These are phyloP conservation scores for Drosophila gunungcola DNA, from an alignment of 1,140 invertebrate species.

Conservation along the genomic window DNA sequence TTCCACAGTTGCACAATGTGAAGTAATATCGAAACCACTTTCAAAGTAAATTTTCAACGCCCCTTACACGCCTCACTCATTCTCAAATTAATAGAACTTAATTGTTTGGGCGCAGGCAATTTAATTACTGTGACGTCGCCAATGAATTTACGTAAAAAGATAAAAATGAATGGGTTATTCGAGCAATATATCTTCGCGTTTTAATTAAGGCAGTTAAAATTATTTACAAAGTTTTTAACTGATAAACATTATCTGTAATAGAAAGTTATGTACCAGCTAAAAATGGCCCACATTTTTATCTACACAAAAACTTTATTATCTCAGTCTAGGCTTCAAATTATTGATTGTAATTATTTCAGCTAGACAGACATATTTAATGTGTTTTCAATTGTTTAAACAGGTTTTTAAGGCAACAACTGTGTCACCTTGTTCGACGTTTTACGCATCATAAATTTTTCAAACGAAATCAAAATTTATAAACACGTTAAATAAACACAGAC, in stretches of 20 bases:
- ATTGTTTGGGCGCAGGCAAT: conserved; percentile 16
- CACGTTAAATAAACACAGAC: conserved; percentile 13
- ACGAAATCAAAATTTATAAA: conserved; percentile 25
- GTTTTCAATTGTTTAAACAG: conserved; percentile 1
- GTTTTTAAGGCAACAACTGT: neutral
- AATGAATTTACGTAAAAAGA: conserved; percentile 14
- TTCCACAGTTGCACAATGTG: conserved; percentile 6
- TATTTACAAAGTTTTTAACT: neutral
- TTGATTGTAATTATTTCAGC: conserved; percentile 6
- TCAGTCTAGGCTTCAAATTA: neutral
- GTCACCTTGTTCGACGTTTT: conserved; percentile 1
- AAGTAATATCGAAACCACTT: conserved; percentile 4
- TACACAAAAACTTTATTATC: conserved; percentile 1
- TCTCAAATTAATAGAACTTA: conserved; percentile 30
- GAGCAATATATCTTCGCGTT: neutral
- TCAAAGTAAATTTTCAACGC: neutral
- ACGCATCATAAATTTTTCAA: conserved; percentile 17
- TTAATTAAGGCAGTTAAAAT: conserved; percentile 4
- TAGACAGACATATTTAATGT: neutral
- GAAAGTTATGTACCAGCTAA: neutral
- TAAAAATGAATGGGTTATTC: neutral
- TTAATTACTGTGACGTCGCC: conserved; percentile 20
- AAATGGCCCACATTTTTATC: conserved; percentile 7
- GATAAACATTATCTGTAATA: neutral
- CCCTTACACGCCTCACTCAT: neutral